Evolutionary conservation across 2,888 invertebrate genomes (phyloP), one percentile per base, ranked within the genome.

Genomic region (Theretra japonica): DNA sequence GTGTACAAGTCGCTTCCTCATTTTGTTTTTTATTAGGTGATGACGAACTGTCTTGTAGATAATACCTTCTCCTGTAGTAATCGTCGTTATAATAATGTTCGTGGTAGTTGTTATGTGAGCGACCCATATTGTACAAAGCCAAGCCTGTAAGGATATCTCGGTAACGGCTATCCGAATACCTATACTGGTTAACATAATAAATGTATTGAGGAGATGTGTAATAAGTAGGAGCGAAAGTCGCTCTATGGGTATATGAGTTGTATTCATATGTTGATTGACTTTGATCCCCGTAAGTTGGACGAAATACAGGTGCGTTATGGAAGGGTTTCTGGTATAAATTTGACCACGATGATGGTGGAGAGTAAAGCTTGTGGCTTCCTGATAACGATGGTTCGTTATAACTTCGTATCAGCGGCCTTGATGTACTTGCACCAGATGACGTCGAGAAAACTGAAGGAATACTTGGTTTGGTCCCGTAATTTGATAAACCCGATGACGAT

Each of bases 11-110:
- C 19, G 94, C 93, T 73, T 83, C 80, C 30, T 88, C 86, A 70
- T 76, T 80, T 19, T 87, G 86, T 60, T 69, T 78, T 25, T 80
- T 76, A 50, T 80, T 75, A 1, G 80, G 70, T 57, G 69, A 75
- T 25, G 81, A 17, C 15, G 8, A 78, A 48, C 48, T 48, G 1
- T 7, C 48, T 70, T 76, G 60, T 21, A 69, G 50, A 28, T 80
- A 76, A n/a, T 80, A 73, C 74, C 90, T 85, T 4, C 77, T 80
- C 73, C 87, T 86, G 69, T 93, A 93, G 75, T 93, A 93, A 76
- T 93, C 90, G 72, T 94, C 94, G 56, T 90, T 80, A 72, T 94
- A 93, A 75, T 93, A 92, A 75, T 90, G 86, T 50, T 89, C 79
- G 56, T 90, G 80, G 72, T 92, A 82, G 75, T 90, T 82, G 69